Evolutionary conservation across 2,113 vertebrate species (phyloP).

Genomic region (Labeo catla): DNA sequence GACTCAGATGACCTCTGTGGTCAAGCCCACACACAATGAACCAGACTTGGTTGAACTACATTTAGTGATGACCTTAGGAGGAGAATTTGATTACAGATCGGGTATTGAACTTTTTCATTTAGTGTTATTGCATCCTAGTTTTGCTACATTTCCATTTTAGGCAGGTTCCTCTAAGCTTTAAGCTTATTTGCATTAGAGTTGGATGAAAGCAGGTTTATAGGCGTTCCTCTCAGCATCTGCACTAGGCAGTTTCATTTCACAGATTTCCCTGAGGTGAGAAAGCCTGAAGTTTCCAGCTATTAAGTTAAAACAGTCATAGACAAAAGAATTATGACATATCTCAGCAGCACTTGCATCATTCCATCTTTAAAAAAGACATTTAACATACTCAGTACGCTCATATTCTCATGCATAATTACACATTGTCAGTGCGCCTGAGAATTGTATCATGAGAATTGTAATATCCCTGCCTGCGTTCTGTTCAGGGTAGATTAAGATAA

Average conservation of each 20-base stretch:
- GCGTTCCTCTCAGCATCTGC: not conserved
- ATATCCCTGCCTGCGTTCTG: not conserved
- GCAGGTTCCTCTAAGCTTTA: not conserved
- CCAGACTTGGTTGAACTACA: conserved; percentile 6
- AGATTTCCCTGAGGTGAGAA: conserved; percentile 10
- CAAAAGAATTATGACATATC: conserved; percentile 3
- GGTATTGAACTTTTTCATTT: too few relatives aligned
- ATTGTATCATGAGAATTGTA: conserved; percentile 38
- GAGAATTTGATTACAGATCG: not conserved
- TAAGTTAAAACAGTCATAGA: not conserved
- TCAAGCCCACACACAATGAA: conserved; percentile 29
- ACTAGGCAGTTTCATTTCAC: conserved; percentile 2
- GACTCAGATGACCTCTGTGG: conserved; percentile 20
- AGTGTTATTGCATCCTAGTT: not conserved
- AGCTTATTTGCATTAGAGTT: conserved; percentile 3
- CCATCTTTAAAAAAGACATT: not conserved
- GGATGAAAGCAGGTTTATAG: conserved; percentile 33
- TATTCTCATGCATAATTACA: conserved; percentile 19
- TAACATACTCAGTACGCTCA: not conserved
- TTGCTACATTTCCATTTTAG: not conserved
- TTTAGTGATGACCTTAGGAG: not conserved
- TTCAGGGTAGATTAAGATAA: conserved; percentile 6
- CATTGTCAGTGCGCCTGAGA: not conserved
- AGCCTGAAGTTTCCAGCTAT: conserved; percentile 3
- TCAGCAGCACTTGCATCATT: not conserved